Base-by-base conservation (phyloP, 2,797 vertebrate species). In the Gobio occitaniae region DNA sequence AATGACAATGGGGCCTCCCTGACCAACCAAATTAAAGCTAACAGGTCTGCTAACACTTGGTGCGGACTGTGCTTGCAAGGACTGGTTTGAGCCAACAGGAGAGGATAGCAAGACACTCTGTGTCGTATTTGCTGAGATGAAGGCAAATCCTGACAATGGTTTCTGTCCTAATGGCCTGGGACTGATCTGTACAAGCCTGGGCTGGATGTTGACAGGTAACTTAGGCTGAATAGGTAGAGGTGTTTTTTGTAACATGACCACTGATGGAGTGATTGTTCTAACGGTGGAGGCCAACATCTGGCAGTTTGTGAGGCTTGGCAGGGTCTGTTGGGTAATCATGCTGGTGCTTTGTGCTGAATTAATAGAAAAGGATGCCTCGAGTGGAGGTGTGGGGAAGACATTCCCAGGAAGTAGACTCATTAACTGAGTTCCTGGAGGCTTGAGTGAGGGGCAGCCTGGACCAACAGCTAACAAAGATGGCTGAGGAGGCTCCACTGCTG, bases 161-260 rank as follows among this genome's bases (percentile, higher is more conserved):
- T 95, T 96, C 59, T 95, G 95, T 48, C 93, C 94, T 56, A 80
- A 82, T 10, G 93, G 94, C 81, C 96, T 96, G 77, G 96, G 95
- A 87, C 95, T 96, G 5, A 96, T 96, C 78, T 96, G 95, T 61
- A 96, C 94, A 81, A 96, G 88, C 72, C 95, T 91, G 63, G 96
- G 95, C 87, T 96, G 96, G 38, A 96, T 96, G 91, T 91, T 96
- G 89, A 96, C 90, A 21, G 94, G 94, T 82, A 95, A 90, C 89
- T 96, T 96, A 89, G 95, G 95, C 38, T 96, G 96, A 83, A 96
- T 96, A 29, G 91, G 93, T 29, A 94, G 90, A 1, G 93, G 95
- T 1, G 90, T 93, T 0, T 93, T 93, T 86, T 95, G 94, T 75
- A 95, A 85, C 70, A 95, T 54, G 41, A 95, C 91, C 74, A 94